These are phyloP conservation scores for Naso thynnoides DNA, from an alignment of 2,797 vertebrate genomes.

Conservation along the genomic window DNA sequence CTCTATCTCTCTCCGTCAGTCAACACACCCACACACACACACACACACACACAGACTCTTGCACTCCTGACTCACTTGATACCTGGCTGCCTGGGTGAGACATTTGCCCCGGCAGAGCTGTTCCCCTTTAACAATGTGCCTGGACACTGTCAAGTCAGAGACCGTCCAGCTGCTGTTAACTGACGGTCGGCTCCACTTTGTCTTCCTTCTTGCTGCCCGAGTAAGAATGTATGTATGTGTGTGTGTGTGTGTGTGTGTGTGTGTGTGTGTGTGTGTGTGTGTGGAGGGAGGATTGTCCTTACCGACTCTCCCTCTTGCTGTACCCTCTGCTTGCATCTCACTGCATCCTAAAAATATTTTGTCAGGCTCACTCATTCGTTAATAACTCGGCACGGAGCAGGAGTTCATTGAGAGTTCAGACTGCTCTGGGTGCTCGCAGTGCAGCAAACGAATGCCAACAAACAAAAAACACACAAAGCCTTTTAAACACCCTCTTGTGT, in stretches of 20 bases:
- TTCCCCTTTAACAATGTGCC: slow-evolving; percentile 49
- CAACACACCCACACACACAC: not conserved
- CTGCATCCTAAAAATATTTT: slow-evolving; percentile 71
- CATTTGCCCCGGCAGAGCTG: slow-evolving; percentile 48
- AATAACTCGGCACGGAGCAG: slow-evolving; percentile 72
- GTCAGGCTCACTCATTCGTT: slow-evolving; percentile 76
- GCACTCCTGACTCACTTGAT: slow-evolving; percentile 39
- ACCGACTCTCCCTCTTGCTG: slow-evolving; percentile 19
- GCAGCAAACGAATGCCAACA: slow-evolving; percentile 46
- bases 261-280: not conserved
- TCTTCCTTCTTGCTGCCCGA: not conserved
- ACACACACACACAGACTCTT: slow-evolving; percentile 11
- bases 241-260: not conserved
- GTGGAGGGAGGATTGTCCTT: slow-evolving; percentile 24
- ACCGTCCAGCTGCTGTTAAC: slow-evolving; percentile 29
- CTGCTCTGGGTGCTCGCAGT: slow-evolving; percentile 52
- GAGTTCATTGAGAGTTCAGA: slow-evolving; percentile 76
- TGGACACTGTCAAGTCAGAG: slow-evolving; percentile 48
- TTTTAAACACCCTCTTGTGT: slow-evolving; percentile 48
- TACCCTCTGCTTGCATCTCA: slow-evolving; percentile 60
- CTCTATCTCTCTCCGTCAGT: slow-evolving; percentile 12
- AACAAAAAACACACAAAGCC: slow-evolving; percentile 47
- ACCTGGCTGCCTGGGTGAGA: slow-evolving; percentile 59
- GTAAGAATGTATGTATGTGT: not conserved
- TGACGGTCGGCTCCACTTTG: slow-evolving; percentile 33